Base-by-base conservation (phyloP, 1,140 invertebrate species). In the Microplitis demolitor region DNA sequence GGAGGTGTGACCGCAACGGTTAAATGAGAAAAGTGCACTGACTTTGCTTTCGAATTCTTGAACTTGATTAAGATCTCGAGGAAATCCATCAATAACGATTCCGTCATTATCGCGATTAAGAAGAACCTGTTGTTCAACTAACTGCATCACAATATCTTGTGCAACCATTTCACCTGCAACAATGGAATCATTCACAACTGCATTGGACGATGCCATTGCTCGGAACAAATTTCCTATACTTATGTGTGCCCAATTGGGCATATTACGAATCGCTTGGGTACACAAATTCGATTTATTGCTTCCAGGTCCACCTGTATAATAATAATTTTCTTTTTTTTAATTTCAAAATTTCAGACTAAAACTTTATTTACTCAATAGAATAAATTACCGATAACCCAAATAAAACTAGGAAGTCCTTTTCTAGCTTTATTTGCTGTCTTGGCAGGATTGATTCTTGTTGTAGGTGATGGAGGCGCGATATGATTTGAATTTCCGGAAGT, bases 51-150 rank as follows among this genome's bases (percentile, higher is more conserved):
- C 93, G 84, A 97, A 97, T 77, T 92, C 90, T 54, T 91, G 89
- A 72, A 95, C 92, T 88, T 98, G 96, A 62, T 92, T 91, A 75
- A 96, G 87, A 78, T 97, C 94, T 63, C 96, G 88, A 0, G 97
- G 96, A 86, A 94, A 98, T 1, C 96, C 96, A 83, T 97, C 96
- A 37, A 98, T 91, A 63, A 98, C 89, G 70, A 97, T 92, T 11
- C 96, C 96, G 16, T 89, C 87, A 72, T 84, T 83, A 60, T 88
- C 86, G 0, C 82, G 86, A 72, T 92, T 89, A 0, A 88, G 82
- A 0, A 83, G 78, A 70, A 93, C 88, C 71, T 92, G 89, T 54
- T 88, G 87, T n/a, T 92, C 90, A 0, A 95, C 87, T 1, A 94
- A 78, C 76, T 90, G 90, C 83, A 91, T 89, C 1, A 94, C 88